Evolutionary conservation across 2,888 invertebrate genomes (phyloP), one percentile per base, ranked within the genome.

Genomic region (Halictus quadricinctus): DNA sequence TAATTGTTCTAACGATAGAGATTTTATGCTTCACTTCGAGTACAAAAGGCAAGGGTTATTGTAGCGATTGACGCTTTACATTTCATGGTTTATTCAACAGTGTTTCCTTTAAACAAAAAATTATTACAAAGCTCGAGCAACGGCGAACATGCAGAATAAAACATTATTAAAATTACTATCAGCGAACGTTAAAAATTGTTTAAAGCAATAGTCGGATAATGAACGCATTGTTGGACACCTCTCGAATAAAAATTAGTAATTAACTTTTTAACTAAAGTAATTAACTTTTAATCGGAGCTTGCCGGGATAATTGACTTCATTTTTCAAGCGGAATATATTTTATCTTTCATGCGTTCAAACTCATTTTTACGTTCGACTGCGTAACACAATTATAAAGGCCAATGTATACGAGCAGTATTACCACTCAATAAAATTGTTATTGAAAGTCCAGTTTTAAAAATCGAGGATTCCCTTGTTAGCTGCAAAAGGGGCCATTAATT

Each of bases 281-380:
- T 15, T 64, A 64, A 64, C n/a, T 29, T 64, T 64, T 64, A 64
- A 64, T n/a, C n/a, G n/a, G n/a, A 64, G 64, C 64, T 64, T 15
- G 25, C 15, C 64, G 64, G 25, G 15, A 15, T 15, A 29, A 64
- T 64, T 29, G 64, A 64, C 64, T 64, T 64, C 64, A 29, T 64
- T 29, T 64, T 29, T 29, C 29, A 15, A 15, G 29, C 64, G 64
- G 15, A 29, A 64, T 29, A 64, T 29, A 29, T 29, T 64, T 64
- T 29, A 64, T 29, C 29, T 64, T 29, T n/a, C 64, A 29, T 15
- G 15, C 29, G 64, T 64, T 64, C 10, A 29, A 64, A 64, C 64
- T 29, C 64, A 29, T 29, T 64, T 64, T 64, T 15, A 29, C 64
- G 15, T 29, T 29, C 25, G 64, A 64, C 29, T 29, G 29, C 25